Conservation (phyloP, 2,888 invertebrate genomes). For the Peribatodes rhomboidaria region DNA sequence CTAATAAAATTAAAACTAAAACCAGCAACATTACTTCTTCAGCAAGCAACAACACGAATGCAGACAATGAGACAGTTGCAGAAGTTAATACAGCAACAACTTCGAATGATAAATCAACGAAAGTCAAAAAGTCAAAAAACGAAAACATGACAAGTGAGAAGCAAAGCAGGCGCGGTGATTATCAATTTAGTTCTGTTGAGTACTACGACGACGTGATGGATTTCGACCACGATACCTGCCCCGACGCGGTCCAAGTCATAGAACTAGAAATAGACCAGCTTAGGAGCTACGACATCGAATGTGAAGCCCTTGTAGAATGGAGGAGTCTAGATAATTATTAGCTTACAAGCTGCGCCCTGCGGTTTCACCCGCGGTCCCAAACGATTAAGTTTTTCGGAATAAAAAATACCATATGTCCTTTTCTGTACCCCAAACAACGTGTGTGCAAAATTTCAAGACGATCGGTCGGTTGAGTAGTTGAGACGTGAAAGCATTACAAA, state of each 20-base stretch:
- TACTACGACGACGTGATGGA: slow-evolving; percentile 69
- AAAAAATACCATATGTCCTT: too few relatives aligned
- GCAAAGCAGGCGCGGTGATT: slow-evolving; percentile 62
- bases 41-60: not conserved
- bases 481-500: too few relatives aligned
- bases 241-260: slow-evolving; percentile 63
- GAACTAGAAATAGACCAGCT: slow-evolving; percentile 63
- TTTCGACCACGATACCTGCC: slow-evolving; percentile 72
- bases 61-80: slow-evolving; percentile 11
- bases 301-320: slow-evolving; percentile 68
- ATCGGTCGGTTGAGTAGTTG: too few relatives aligned
- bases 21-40: not conserved
- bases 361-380: too few relatives aligned
- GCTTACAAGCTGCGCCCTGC: too few relatives aligned
- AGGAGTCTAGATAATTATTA: slow-evolving; percentile 55
- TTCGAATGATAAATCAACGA: slow-evolving; percentile 18
- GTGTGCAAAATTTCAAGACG: too few relatives aligned
- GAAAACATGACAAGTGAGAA: slow-evolving; percentile 38
- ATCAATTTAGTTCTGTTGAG: slow-evolving; percentile 72
- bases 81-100: slow-evolving; percentile 42
- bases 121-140: slow-evolving; percentile 25
- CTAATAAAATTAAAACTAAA: slow-evolving; percentile 6
- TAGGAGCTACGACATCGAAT: slow-evolving; percentile 69
- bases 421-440: too few relatives aligned
- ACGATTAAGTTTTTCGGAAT: not conserved